phyloP scores from a whole-genome alignment of 2,888 invertebrate species.

The Argynnis bischoffii region DNA sequence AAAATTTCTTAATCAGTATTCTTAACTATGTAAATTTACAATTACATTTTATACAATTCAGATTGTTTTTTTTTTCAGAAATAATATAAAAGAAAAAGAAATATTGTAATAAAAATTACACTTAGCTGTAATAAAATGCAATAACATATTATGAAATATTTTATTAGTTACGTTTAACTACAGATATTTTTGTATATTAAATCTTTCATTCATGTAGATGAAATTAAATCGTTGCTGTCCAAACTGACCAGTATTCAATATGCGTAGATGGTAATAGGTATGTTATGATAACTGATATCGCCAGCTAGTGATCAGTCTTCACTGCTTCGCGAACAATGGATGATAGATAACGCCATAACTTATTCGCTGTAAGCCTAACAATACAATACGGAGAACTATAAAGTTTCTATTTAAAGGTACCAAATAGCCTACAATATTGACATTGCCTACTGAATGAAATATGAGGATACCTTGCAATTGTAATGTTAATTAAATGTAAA shows the following conservation, averaged over 20 bases:
- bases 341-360: conserved; percentile 47
- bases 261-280: conserved; percentile 6
- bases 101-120: no score
- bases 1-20: no score
- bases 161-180: no score
- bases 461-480: conserved; percentile 22
- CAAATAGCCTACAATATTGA: conserved; percentile 27
- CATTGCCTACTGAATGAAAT: conserved; percentile 25
- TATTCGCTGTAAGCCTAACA: conserved; percentile 46
- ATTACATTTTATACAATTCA: no score
- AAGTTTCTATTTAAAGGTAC: conserved; percentile 14
- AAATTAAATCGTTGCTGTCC: neutral
- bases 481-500: conserved; percentile 31
- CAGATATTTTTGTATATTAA: no score
- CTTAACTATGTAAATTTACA: no score
- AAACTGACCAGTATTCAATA: conserved; percentile 1
- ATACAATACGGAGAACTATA: conserved; percentile 31
- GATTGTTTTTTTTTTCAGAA: no score
- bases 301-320: conserved; percentile 7
- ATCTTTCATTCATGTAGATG: neutral
- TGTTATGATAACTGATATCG: conserved; percentile 10
- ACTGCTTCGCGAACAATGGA: conserved; percentile 47
- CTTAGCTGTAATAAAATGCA: no score
- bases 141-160: no score
- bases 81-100: no score